Conservation (phyloP, 2,888 invertebrate genomes). For the Noctua janthe region DNA sequence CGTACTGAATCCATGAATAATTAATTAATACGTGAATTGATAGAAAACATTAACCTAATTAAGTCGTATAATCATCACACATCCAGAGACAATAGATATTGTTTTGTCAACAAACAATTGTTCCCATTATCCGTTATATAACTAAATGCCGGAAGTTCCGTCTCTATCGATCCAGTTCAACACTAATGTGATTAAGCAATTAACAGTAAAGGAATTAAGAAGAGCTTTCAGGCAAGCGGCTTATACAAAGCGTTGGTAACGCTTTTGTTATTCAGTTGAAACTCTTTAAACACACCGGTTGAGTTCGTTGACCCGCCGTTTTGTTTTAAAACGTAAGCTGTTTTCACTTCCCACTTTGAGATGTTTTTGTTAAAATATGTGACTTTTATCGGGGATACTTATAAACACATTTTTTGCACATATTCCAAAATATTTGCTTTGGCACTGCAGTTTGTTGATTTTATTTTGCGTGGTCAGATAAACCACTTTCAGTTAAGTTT, state of each 20-base stretch:
- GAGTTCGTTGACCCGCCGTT: constrained; percentile 40
- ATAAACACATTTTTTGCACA: background rate
- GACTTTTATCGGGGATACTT: constrained; percentile 15
- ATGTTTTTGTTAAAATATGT: constrained; percentile 38
- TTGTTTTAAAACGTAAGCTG: constrained; percentile 38
- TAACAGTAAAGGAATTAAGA: constrained; percentile 39
- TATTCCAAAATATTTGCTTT: constrained; percentile 16
- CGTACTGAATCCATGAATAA: background rate
- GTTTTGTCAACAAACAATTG: constrained; percentile 19
- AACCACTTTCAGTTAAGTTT: background rate
- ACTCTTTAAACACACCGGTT: constrained; percentile 13
- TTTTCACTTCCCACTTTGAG: constrained; percentile 22
- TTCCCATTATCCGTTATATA: background rate
- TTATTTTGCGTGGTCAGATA: background rate
- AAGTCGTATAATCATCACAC: background rate
- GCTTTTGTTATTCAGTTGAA: constrained; percentile 47
- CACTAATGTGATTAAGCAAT: constrained; percentile 47
- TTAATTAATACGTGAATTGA: background rate
- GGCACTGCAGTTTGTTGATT: background rate
- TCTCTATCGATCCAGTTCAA: constrained; percentile 20
- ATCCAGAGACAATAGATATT: constrained; percentile 21
- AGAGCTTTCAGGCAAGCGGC: constrained; percentile 37
- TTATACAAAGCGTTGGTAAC: constrained; percentile 39
- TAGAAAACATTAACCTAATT: background rate
- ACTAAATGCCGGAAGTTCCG: constrained; percentile 31